Percentiles rank a stretch among this genome's conserved stretches.
Evolutionary conservation across 2,797 vertebrate species (phyloP).

Genomic region (Chaenodraco wilsoni): DNA sequence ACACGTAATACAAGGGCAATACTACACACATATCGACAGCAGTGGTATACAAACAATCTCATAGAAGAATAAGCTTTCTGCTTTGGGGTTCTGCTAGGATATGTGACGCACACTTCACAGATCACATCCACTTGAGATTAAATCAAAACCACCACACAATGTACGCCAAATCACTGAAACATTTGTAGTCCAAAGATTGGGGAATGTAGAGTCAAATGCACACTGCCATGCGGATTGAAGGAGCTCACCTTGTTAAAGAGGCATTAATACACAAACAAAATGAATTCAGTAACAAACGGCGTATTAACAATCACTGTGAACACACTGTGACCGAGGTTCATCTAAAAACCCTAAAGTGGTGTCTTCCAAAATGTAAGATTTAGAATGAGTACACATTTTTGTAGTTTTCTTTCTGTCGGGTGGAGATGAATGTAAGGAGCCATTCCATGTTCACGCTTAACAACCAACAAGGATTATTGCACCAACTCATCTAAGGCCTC

Average conservation of each 20-base stretch:
- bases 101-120: conserved; percentile 14
- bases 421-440: conserved; percentile 29
- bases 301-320: conserved; percentile 43
- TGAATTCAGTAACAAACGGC: conserved; percentile 21
- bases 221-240: conserved; percentile 20
- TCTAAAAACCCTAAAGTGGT: conserved; percentile 36
- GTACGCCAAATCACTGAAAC: conserved; percentile 1
- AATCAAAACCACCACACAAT: conserved; percentile 17
- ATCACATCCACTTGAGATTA: conserved; percentile 24
- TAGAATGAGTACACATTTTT: conserved; percentile 35
- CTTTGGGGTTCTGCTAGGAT: conserved; percentile 56
- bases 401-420: conserved; percentile 19
- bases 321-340: conserved; percentile 43
- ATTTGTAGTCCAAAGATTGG: not conserved
- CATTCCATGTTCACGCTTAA: conserved; percentile 30
- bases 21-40: conserved; percentile 78
- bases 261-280: conserved; percentile 15
- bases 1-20: conserved; percentile 85
- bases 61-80: conserved; percentile 85
- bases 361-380: conserved; percentile 39
- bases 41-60: conserved; percentile 77
- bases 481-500: conserved; percentile 84
- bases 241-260: not conserved
- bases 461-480: conserved; percentile 78
- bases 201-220: conserved; percentile 17